Evolutionary conservation across 1,140 invertebrate species (phyloP).

Genomic region (Rhynchophorus ferrugineus): DNA sequence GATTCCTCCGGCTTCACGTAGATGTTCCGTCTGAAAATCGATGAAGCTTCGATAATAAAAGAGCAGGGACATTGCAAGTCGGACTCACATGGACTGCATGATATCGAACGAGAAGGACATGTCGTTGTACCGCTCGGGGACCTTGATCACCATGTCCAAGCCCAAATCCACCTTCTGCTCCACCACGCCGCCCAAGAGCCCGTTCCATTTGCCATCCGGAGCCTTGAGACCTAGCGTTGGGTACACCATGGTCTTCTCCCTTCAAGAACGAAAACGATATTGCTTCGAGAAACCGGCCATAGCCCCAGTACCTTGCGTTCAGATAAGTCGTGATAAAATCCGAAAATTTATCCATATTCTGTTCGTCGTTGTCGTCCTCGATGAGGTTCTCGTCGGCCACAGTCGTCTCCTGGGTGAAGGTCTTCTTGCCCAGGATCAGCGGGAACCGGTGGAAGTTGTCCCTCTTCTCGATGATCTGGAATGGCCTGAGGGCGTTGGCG

Average conservation of each 20-base stretch:
- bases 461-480: slow-evolving; percentile 41
- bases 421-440: slow-evolving; percentile 40
- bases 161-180: slow-evolving; percentile 50
- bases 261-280: slow-evolving; percentile 28
- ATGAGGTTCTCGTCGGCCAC: slow-evolving; percentile 10
- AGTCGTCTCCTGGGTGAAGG: slow-evolving; percentile 32
- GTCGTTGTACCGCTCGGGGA: slow-evolving; percentile 44
- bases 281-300: slow-evolving; percentile 3
- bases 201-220: slow-evolving; percentile 50
- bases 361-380: slow-evolving; percentile 32
- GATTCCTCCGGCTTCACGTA: slow-evolving; percentile 54
- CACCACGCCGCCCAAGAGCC: slow-evolving; percentile 51
- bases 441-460: slow-evolving; percentile 40
- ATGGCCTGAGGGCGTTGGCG: slow-evolving; percentile 35
- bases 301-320: slow-evolving; percentile 39
- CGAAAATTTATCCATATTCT: slow-evolving; percentile 41
- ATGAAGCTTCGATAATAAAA: too few species aligned
- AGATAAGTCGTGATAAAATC: slow-evolving; percentile 38
- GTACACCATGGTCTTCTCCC: slow-evolving; percentile 43
- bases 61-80: not conserved
- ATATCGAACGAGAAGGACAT: slow-evolving; percentile 45
- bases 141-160: slow-evolving; percentile 50
- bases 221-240: slow-evolving; percentile 49
- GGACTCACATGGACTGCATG: slow-evolving; percentile 23
- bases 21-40: not conserved